Evolutionary conservation across 2,888 invertebrate species (phyloP), one percentile per base, ranked within the genome.

Genomic region (Thymelicus lineola): DNA sequence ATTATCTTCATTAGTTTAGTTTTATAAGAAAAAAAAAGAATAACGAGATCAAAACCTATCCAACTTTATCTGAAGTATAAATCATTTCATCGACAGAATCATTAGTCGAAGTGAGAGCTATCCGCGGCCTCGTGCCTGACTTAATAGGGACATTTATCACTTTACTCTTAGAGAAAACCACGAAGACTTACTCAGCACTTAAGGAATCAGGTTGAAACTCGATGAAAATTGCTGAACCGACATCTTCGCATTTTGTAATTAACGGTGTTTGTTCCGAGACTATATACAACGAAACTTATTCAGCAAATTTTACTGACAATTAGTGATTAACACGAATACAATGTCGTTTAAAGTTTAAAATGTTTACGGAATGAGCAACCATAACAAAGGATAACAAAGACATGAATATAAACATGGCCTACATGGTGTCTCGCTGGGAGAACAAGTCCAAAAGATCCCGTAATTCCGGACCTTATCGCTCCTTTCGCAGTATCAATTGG

Each of bases 91-190:
- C 46, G 68, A 62, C 62, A 55, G 60, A 46, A 62, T 68, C 68
- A 68, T 68, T 68, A 68, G 62, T 20, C 38, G 57, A 45, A 48
- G 53, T 60, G 38, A 55, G 45, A 55, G 67, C 53, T 7, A 64
- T 42, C 67, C 35, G 36, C 46, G 55, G 57, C 20, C 61, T 50
- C 53, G 61, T 62, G 38, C 57, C 55, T 10, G 46, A 62, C 68
- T 68, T 62, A 62, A 35, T 62, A 57, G 38, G 61, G 57, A 68
- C 68, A 68, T 68, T 68, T 62, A 68, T 68, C 68, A 68, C 68
- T 57, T 57, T 68, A 36, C 57, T 62, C 57, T 68, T n/a, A 62
- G 62, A 68, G 68, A 36, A 68, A 68, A 62, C 55, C 68, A 36
- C 20, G 35, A 38, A 53, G 62, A 45, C 68, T 57, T 62, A 35